Evolutionary conservation across 2,113 vertebrate genomes (phyloP).

Genomic region (Neodontobutis hainanensis): DNA sequence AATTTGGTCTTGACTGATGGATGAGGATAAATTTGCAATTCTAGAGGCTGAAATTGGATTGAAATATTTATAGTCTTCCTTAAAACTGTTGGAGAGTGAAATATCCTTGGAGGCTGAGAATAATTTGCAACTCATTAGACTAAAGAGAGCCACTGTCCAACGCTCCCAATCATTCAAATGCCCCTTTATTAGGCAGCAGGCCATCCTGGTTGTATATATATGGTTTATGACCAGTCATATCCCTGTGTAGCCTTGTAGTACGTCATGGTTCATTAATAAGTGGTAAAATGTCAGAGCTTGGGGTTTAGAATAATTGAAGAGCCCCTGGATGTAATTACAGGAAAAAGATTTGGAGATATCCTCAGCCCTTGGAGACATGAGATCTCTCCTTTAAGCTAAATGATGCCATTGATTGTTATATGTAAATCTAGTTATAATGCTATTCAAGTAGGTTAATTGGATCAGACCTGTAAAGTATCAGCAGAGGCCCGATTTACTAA

Average conservation of each 20-base stretch:
- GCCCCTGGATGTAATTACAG: conserved; percentile 67
- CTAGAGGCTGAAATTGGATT: conserved; percentile 39
- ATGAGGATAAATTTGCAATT: conserved; percentile 53
- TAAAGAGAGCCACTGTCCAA: conserved; percentile 13
- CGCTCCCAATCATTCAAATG: conserved; percentile 30
- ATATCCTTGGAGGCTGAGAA: conserved; percentile 41
- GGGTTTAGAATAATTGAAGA: conserved; percentile 69
- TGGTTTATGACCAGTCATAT: conserved; percentile 27
- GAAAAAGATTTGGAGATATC: conserved; percentile 67
- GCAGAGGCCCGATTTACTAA: too few relatives aligned
- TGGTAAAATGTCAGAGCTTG: conserved; percentile 64
- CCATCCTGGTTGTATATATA: background rate
- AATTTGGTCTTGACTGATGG: conserved; percentile 36
- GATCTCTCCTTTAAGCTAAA: conserved; percentile 54
- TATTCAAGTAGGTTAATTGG: conserved; percentile 57
- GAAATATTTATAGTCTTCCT: conserved; percentile 65
- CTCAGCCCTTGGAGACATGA: conserved; percentile 45
- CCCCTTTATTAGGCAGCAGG: conserved; percentile 19
- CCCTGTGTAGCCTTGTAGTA: conserved; percentile 21
- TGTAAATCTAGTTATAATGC: conserved; percentile 47
- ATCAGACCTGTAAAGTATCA: conserved; percentile 31
- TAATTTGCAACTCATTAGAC: conserved; percentile 60
- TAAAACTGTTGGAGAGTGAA: conserved; percentile 52
- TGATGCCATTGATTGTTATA: conserved; percentile 59
- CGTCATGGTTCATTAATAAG: conserved; percentile 59